Percentiles rank a stretch among this genome's conserved stretches.
phyloP scores from a whole-genome alignment of 2,113 vertebrate species.

The Sinocyclocheilus anophthalmus region DNA sequence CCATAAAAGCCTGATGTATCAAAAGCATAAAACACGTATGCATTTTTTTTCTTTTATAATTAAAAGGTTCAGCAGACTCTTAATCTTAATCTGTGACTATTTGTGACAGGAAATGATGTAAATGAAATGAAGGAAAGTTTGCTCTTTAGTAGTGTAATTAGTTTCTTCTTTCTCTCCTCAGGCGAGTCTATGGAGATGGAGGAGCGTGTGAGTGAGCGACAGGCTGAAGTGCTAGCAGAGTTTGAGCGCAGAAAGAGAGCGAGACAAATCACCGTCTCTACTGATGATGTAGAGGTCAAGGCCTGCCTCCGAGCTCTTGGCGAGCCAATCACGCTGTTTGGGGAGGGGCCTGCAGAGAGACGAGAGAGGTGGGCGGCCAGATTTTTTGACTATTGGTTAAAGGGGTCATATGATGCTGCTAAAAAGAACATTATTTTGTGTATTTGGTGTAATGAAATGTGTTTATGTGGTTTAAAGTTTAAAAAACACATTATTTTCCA shows the following conservation, averaged over 20 bases:
- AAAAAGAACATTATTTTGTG: no score
- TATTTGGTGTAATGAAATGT: no score
- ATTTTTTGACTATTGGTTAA: no score
- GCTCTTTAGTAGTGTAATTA: background rate
- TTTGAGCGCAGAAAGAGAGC: conserved; percentile 94
- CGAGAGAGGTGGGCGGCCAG: conserved; percentile 83
- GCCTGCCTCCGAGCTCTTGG: conserved; percentile 89
- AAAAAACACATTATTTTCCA: no score
- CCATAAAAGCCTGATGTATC: no score
- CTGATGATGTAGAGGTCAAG: conserved; percentile 93
- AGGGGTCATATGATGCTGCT: no score
- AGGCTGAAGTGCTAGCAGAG: conserved; percentile 90
- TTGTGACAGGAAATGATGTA: background rate
- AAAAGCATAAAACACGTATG: no score
- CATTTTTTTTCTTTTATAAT: no score
- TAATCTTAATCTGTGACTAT: background rate
- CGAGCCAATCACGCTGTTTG: conserved; percentile 93
- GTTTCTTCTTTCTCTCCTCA: conserved; percentile 55
- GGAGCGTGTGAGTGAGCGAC: conserved; percentile 90
- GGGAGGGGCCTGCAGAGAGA: conserved; percentile 94
- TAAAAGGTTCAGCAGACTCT: no score
- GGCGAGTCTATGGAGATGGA: conserved; percentile 93
- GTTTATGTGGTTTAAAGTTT: no score
- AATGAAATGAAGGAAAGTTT: background rate
- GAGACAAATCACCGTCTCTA: conserved; percentile 94